Evolutionary conservation across 2,888 invertebrate genomes (phyloP).

Genomic region (Graphium colonna): DNA sequence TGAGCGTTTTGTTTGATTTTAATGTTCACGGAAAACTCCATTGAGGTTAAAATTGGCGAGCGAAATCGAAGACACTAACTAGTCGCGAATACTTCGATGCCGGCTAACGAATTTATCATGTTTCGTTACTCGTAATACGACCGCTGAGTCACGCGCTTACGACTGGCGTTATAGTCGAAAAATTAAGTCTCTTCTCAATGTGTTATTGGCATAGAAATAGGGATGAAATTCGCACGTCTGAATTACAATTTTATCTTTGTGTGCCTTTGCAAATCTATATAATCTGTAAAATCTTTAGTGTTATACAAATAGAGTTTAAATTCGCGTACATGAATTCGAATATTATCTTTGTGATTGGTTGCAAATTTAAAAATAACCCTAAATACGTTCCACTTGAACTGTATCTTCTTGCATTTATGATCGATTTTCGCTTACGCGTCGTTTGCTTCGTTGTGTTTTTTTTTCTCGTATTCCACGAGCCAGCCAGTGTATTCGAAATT

Average conservation of each 20-base stretch:
- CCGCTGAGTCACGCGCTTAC: slow-evolving; percentile 5
- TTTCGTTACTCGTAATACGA: slow-evolving; percentile 19
- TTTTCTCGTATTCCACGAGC: slow-evolving; percentile 4
- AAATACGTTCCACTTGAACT: neutral
- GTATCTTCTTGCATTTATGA: neutral
- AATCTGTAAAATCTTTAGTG: neutral
- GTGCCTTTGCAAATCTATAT: no score
- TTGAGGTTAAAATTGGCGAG: neutral
- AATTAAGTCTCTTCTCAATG: no score
- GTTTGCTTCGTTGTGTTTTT: neutral
- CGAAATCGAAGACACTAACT: neutral
- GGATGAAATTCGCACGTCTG: no score
- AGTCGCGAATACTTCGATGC: neutral
- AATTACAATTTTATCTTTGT: no score
- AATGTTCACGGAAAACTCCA: no score
- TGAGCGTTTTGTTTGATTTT: no score
- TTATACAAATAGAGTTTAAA: neutral
- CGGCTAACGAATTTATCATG: slow-evolving; percentile 14
- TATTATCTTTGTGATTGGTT: slow-evolving; percentile 2
- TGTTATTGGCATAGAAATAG: no score
- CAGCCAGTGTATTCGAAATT: neutral
- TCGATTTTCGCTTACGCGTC: slow-evolving; percentile 2
- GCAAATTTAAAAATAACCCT: neutral
- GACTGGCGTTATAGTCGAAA: neutral
- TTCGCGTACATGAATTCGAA: neutral